Base-by-base conservation (phyloP, 2,888 invertebrate genomes). In the Mellilla xanthometata region DNA sequence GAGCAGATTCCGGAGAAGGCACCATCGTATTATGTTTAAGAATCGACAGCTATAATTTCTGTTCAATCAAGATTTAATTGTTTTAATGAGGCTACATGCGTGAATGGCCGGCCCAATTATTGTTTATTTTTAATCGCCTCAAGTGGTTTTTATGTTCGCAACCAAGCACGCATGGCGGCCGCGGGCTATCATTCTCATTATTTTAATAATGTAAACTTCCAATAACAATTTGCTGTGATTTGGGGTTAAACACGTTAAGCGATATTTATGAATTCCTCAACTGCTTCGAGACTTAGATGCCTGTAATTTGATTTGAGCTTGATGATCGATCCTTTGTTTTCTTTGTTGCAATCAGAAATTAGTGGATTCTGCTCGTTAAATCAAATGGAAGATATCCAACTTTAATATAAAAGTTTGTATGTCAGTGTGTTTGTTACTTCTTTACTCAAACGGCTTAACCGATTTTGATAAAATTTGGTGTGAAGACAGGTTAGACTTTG, bases 11-110 rank as follows among this genome's bases (percentile, higher is more conserved):
- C 84, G 68, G 64, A 70, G 79, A 79, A 72, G 76, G 76, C 77
- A 76, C 76, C 84, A 82, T 78, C 87, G 80, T 77, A 88, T 88
- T 86, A 88, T 86, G 83, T 85, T 85, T 77, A 81, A 86, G 78
- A 87, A 88, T 89, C 89, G 89, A 89, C 89, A 89, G 88, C 88
- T 89, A 89, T 89, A 89, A 89, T 89, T 89, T 89, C 77, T 83
- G 89, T 89, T 88, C 89, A 89, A 89, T 89, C 89, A 89, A 89
- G 89, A 89, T 89, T 89, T 89, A 89, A 89, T 89, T 89, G 89
- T 89, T 89, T 89, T 89, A 89, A 89, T 89, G 89, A 89, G 88
- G 71, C 85, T 76, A 73, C 88, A 88, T 89, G 89, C 89, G 89
- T 89, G 89, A 89, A 89, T 87, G 81, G 87, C 75, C 87, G 85